Evolutionary conservation across 2,888 invertebrate species (phyloP), one percentile per base, ranked within the genome.

Genomic region (Pterostichus madidus): DNA sequence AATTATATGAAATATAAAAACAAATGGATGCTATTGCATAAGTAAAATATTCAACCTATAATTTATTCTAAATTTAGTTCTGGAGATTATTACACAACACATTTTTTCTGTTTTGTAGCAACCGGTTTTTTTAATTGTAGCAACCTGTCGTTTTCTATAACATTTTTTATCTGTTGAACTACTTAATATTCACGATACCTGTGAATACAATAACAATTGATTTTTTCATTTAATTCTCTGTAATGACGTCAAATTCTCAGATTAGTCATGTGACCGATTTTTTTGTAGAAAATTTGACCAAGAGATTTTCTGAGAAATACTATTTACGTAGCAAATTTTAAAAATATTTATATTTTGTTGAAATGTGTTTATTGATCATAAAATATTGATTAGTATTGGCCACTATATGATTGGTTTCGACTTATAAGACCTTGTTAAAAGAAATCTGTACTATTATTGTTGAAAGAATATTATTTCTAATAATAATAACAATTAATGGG

Each of bases 91-190:
- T 75, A 75, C 49, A 17, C 31, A 75, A 75, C 52, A 31, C 10
- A 24, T 44, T 71, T 71, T 71, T 71, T 71, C 32, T 7, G 49
- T 75, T 75, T 75, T 75, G 17, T 75, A 17, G 31, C 24, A 49
- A 75, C 75, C 52, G 6, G 75, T 75, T 75, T 52, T n/a, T 35
- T 31, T 24, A 31, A 75, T 49, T 75, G 24, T 10, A 59, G 31
- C 8, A 59, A 13, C 75, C 31, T 75, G 49, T 75, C 75, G 24
- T 75, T 75, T 75, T 75, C 31, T 75, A n/a, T 75, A 75, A 52
- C 75, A 75, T 46, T 75, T 75, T 75, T 75, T 64, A 31, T n/a
- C 17, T 64, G 10, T 75, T 75, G n/a, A 15, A 46, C 17, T 75
- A 24, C 7, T 75, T 75, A 49, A 52, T 73, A 73, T 73, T 73